Conservation (phyloP, 2,797 vertebrate genomes). For the Danionella dracula region DNA sequence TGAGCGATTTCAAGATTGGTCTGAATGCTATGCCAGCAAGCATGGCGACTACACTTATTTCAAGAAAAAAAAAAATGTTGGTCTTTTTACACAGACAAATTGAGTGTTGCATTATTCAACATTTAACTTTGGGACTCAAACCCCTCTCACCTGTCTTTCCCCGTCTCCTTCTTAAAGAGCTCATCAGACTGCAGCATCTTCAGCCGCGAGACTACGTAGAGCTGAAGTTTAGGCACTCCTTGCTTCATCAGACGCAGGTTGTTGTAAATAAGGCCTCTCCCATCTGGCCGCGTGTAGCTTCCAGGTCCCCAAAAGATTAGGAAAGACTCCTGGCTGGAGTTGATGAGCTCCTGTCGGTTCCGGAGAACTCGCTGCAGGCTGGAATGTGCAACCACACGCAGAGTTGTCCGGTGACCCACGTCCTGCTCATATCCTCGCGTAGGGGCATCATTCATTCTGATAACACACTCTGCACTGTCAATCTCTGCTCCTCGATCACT, state of each 20-base stretch:
- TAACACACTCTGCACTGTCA: constrained; percentile 87
- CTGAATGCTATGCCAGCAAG: no score
- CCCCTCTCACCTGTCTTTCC: constrained; percentile 85
- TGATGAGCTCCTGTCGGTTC: constrained; percentile 85
- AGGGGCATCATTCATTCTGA: constrained; percentile 96
- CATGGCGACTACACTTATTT: no score
- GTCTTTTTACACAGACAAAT: no score
- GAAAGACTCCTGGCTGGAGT: constrained; percentile 84
- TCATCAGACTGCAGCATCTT: constrained; percentile 96
- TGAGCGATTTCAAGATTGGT: no score
- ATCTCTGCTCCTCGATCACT: constrained; percentile 81
- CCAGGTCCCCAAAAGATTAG: constrained; percentile 98
- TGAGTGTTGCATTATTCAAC: no score
- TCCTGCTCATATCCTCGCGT: constrained; percentile 74
- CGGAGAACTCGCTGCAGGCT: constrained; percentile 90
- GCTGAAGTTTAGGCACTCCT: constrained; percentile 84
- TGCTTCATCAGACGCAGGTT: constrained; percentile 92
- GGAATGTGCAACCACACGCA: constrained; percentile 93
- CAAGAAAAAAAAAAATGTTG: no score
- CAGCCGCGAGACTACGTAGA: constrained; percentile 89
- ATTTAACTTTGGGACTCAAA: no score
- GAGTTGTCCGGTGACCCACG: constrained; percentile 85
- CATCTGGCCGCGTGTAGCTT: constrained; percentile 91
- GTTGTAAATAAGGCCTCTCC: constrained; percentile 94
- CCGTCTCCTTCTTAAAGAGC: constrained; percentile 93